Percentiles rank a stretch among this genome's conserved stretches.
Conservation (phyloP, 2,888 invertebrate genomes). For the Diaprepes abbreviatus region DNA sequence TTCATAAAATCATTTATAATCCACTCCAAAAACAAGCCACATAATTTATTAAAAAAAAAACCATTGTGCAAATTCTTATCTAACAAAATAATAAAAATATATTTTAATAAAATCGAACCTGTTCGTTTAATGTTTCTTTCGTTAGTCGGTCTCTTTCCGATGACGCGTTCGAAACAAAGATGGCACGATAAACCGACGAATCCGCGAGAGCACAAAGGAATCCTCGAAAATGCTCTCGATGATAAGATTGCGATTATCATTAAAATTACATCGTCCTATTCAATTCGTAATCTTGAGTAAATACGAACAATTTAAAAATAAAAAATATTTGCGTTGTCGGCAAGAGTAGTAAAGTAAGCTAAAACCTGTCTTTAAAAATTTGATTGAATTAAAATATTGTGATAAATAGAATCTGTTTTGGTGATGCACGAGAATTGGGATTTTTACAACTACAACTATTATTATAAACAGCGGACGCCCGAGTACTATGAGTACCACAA, state of each 20-base stretch:
- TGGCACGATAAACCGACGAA: no score
- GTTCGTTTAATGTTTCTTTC: no score
- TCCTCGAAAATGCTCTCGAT: no score
- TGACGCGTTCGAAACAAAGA: no score
- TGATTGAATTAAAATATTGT: neutral
- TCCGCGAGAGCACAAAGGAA: no score
- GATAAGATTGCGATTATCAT: constrained; percentile 17
- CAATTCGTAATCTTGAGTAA: neutral
- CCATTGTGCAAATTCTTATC: constrained; percentile 2
- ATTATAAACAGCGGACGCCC: neutral
- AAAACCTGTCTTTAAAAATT: neutral
- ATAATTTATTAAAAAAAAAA: neutral
- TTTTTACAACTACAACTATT: neutral
- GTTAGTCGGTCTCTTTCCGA: no score
- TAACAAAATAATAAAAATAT: neutral
- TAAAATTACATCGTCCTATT: neutral
- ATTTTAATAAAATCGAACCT: constrained; percentile 2
- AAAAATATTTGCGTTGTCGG: constrained; percentile 11
- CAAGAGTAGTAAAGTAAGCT: neutral
- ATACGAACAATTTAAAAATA: neutral
- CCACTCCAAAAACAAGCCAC: neutral
- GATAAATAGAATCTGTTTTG: neutral
- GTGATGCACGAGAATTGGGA: constrained; percentile 15
- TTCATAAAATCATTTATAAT: no score
- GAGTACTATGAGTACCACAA: neutral